These are phyloP conservation scores for Cephus sareptanus DNA, from an alignment of 2,888 invertebrate genomes.

Conservation along the genomic window DNA sequence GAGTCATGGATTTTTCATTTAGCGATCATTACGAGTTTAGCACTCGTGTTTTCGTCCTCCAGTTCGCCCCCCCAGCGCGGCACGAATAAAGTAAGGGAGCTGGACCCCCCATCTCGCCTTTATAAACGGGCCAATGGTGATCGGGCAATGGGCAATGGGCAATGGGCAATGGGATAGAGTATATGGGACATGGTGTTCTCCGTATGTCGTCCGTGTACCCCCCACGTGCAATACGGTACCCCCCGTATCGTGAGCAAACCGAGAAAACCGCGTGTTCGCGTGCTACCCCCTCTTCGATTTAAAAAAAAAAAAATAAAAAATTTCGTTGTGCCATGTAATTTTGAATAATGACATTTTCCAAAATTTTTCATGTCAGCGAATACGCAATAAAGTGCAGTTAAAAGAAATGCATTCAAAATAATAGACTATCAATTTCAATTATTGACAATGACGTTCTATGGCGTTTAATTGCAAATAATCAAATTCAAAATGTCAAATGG, in stretches of 20 bases:
- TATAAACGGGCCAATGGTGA: slow-evolving; percentile 55
- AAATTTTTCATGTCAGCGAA: neutral
- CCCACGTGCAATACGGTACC: slow-evolving; percentile 52
- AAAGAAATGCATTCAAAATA: neutral
- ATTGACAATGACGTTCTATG: too few species aligned
- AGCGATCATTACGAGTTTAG: slow-evolving; percentile 61
- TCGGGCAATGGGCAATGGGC: slow-evolving; percentile 40
- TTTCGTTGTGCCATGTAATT: neutral
- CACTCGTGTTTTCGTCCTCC: slow-evolving; percentile 57
- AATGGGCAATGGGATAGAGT: slow-evolving; percentile 45
- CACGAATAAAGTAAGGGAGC: slow-evolving; percentile 45
- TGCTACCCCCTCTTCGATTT: neutral
- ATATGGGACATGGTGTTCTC: slow-evolving; percentile 54
- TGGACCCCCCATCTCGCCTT: slow-evolving; percentile 63
- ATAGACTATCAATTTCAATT: neutral
- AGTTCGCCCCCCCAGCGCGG: slow-evolving; percentile 49
- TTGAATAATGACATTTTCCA: neutral
- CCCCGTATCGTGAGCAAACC: slow-evolving; percentile 43
- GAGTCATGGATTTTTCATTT: slow-evolving; percentile 34
- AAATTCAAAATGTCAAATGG: neutral
- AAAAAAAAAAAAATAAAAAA: neutral
- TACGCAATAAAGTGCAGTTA: neutral
- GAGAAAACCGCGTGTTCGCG: slow-evolving; percentile 34
- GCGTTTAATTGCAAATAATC: too few species aligned
- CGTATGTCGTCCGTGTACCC: slow-evolving; percentile 58